Conservation (phyloP, 2,888 invertebrate genomes). For the Drosophila mimetica region DNA sequence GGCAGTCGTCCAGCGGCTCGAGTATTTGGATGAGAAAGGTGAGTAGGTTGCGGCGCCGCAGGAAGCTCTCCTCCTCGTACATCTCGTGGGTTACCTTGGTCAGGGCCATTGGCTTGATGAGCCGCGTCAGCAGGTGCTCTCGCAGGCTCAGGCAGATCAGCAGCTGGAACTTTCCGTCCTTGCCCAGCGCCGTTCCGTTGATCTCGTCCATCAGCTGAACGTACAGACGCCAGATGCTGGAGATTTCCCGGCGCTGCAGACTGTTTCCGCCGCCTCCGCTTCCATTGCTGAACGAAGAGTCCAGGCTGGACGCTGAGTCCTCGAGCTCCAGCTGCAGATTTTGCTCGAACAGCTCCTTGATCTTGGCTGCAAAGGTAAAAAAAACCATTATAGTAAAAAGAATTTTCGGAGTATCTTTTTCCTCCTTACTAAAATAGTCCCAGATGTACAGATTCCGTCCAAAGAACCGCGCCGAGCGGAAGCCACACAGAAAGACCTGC, state of each 20-base stretch:
- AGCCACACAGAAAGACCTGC: slow-evolving; percentile 97
- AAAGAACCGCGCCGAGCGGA: slow-evolving; percentile 96
- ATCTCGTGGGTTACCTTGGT: slow-evolving; percentile 95
- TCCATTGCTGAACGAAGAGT: slow-evolving; percentile 76
- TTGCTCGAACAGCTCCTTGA: slow-evolving; percentile 92
- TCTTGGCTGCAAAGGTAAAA: slow-evolving; percentile 72
- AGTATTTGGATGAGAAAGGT: slow-evolving; percentile 96
- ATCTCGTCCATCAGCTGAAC: slow-evolving; percentile 96
- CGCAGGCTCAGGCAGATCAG: slow-evolving; percentile 97
- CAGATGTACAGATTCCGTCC: slow-evolving; percentile 97
- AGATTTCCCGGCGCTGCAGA: slow-evolving; percentile 85
- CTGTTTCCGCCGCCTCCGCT: slow-evolving; percentile 62
- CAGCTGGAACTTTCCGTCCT: slow-evolving; percentile 98
- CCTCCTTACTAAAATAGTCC: slow-evolving; percentile 95
- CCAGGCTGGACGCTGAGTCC: slow-evolving; percentile 80
- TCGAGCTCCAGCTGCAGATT: slow-evolving; percentile 84
- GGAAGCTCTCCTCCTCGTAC: slow-evolving; percentile 98
- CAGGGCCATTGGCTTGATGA: slow-evolving; percentile 95
- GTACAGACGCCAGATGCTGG: slow-evolving; percentile 93
- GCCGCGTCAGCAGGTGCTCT: slow-evolving; percentile 94
- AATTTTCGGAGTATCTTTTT: not conserved
- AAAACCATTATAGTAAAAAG: not conserved
- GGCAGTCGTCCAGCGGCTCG: slow-evolving; percentile 93
- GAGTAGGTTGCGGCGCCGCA: slow-evolving; percentile 93
- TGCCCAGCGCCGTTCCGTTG: slow-evolving; percentile 92